Conservation (phyloP, 2,888 invertebrate genomes). For the Belgica antarctica region DNA sequence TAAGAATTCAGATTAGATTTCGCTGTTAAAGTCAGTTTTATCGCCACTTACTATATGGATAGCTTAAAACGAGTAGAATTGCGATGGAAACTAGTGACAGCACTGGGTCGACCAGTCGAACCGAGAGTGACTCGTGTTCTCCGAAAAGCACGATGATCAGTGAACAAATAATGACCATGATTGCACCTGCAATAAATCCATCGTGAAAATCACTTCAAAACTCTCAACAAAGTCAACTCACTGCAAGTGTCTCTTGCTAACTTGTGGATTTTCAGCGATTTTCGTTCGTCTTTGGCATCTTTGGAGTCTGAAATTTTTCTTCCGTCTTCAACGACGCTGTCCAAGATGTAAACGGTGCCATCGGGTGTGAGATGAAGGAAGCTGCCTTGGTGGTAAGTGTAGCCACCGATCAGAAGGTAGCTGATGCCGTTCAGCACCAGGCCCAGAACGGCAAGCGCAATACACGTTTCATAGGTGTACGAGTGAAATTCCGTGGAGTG, state of each 20-base stretch:
- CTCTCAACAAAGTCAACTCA: conserved; percentile 47
- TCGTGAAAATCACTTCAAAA: conserved; percentile 39
- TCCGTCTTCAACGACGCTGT: conserved; percentile 57
- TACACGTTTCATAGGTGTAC: conserved; percentile 60
- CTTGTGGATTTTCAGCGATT: conserved; percentile 51
- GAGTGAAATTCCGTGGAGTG: conserved; percentile 30
- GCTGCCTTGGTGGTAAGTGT: conserved; percentile 70
- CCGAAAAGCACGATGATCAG: conserved; percentile 60
- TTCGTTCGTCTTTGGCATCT: conserved; percentile 43
- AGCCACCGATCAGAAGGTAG: conserved; percentile 77
- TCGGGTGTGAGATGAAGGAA: conserved; percentile 64
- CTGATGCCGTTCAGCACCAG: conserved; percentile 73
- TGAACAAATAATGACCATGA: conserved; percentile 71
- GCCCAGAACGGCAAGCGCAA: conserved; percentile 69
- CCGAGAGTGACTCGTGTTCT: conserved; percentile 59
- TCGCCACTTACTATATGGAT: conserved; percentile 72
- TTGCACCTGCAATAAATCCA: conserved; percentile 59
- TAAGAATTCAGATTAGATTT: too few species aligned
- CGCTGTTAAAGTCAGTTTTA: conserved; percentile 24
- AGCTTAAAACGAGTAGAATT: conserved; percentile 69
- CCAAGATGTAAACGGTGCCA: conserved; percentile 62
- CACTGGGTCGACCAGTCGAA: conserved; percentile 70
- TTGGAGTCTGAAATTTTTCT: conserved; percentile 48
- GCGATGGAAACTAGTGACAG: conserved; percentile 73
- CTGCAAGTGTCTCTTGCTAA: conserved; percentile 64